A percentile compares a stretch with the other conserved stretches of the same genome.
Conservation (phyloP, 2,888 invertebrate species). For the Cosmia pyralina region DNA sequence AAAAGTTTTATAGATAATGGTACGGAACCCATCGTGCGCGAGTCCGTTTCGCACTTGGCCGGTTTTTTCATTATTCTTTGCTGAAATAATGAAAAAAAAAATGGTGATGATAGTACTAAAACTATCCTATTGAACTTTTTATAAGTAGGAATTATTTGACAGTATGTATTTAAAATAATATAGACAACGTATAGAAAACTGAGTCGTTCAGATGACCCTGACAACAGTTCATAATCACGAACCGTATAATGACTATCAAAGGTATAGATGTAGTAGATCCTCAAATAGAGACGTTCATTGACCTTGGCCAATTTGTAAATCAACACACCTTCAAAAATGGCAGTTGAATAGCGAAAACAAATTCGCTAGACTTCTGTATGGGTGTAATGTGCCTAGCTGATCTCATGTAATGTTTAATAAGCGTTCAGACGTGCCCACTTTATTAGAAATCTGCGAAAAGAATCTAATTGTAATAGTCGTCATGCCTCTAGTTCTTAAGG, state of each 20-base stretch:
- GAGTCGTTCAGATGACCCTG: not conserved
- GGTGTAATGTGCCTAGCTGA: constrained; percentile 22
- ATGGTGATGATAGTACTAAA: no score
- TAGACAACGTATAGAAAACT: not conserved
- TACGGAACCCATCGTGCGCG: no score
- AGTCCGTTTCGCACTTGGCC: no score
- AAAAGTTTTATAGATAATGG: no score
- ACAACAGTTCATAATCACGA: constrained; percentile 5
- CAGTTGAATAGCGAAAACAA: constrained; percentile 5
- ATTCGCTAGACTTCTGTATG: constrained; percentile 20
- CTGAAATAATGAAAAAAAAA: no score
- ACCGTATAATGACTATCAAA: constrained; percentile 8
- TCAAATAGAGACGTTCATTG: constrained; percentile 11
- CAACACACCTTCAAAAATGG: constrained; percentile 19
- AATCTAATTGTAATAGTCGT: not conserved
- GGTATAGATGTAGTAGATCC: not conserved
- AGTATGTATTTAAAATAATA: not conserved
- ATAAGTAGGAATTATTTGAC: no score
- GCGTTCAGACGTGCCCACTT: constrained; percentile 36
- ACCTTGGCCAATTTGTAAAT: constrained; percentile 29
- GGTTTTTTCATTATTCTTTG: no score
- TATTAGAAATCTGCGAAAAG: constrained; percentile 11
- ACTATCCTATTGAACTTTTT: no score
- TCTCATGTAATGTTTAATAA: constrained; percentile 45
- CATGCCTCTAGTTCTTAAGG: not conserved